Conservation (phyloP, 2,797 vertebrate species). For the Pseudochromis fuscus region DNA sequence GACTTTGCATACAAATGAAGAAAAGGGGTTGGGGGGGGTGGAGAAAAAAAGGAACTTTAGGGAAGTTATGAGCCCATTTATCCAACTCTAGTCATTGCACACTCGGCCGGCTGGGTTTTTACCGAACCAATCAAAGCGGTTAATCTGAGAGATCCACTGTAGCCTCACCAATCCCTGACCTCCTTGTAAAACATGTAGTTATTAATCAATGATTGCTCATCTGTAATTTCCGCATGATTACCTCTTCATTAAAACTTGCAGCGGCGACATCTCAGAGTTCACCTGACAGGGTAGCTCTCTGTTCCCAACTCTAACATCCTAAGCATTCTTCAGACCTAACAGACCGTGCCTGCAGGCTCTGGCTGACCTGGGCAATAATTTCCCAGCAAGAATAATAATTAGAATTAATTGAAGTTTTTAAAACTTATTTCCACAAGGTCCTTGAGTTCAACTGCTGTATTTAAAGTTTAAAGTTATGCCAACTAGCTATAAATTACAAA, state of each 20-base stretch:
- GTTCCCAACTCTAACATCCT: constrained; percentile 52
- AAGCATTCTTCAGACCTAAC: constrained; percentile 50
- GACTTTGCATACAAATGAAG: constrained; percentile 86
- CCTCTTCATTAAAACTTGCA: constrained; percentile 77
- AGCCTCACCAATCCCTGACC: constrained; percentile 76
- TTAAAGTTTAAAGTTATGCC: constrained; percentile 51
- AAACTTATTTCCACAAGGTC: constrained; percentile 61
- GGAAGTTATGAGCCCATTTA: constrained; percentile 84
- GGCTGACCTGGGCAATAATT: constrained; percentile 52
- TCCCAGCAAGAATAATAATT: constrained; percentile 57
- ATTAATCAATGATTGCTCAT: constrained; percentile 80
- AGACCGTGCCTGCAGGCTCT: constrained; percentile 41
- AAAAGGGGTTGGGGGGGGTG: constrained; percentile 65
- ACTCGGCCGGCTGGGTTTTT: constrained; percentile 75
- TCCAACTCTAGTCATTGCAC: constrained; percentile 78
- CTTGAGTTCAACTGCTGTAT: constrained; percentile 46
- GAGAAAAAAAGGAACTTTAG: constrained; percentile 78
- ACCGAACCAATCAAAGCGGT: constrained; percentile 80
- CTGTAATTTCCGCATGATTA: constrained; percentile 80
- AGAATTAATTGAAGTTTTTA: constrained; percentile 69
- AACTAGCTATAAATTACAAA: constrained; percentile 36
- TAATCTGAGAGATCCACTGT: constrained; percentile 76
- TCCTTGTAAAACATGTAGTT: constrained; percentile 80
- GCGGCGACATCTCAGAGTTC: constrained; percentile 61
- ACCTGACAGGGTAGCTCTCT: constrained; percentile 56